Conservation (phyloP, 2,113 vertebrate genomes). For the Ictalurus furcatus region DNA sequence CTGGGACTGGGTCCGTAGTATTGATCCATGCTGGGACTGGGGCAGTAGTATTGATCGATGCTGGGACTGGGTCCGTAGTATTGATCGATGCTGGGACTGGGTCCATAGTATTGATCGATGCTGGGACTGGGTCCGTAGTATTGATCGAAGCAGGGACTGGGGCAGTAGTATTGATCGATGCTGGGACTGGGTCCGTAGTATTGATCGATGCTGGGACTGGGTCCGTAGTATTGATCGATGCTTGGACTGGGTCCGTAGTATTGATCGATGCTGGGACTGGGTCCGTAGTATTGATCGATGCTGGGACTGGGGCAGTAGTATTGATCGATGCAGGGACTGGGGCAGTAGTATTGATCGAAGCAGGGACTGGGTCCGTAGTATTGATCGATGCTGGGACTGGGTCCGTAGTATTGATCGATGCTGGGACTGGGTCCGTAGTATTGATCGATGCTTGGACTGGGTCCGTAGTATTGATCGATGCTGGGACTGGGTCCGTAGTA, state of each 20-base stretch:
- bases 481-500: background rate
- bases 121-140: background rate
- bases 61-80: background rate
- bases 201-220: background rate
- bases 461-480: background rate
- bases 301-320: background rate
- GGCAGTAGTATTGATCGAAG: background rate
- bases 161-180: background rate
- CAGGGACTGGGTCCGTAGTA: background rate
- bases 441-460: background rate
- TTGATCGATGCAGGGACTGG: background rate
- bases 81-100: background rate
- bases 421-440: background rate
- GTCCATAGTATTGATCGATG: background rate
- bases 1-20: background rate
- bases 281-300: background rate
- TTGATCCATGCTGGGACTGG: background rate
- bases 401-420: no score
- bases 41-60: background rate
- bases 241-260: background rate
- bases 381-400: background rate
- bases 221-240: background rate
- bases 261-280: background rate
- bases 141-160: background rate
- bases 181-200: background rate